Conservation (phyloP, 2,113 vertebrate genomes). For the Azemiops feae region DNA sequence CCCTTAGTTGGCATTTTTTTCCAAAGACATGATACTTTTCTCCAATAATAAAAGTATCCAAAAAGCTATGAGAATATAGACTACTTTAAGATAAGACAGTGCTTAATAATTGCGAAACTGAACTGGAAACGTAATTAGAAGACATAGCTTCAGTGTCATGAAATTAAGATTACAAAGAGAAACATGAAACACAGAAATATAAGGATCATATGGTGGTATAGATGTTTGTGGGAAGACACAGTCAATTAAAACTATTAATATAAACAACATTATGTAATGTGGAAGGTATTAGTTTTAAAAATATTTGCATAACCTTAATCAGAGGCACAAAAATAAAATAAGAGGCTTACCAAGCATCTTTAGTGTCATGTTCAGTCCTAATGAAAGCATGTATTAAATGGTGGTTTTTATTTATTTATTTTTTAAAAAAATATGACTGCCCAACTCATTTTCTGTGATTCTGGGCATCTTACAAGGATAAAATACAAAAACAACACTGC, state of each 20-base stretch:
- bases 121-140: background rate
- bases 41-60: background rate
- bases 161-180: background rate
- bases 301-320: background rate
- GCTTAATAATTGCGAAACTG: background rate
- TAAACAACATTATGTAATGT: background rate
- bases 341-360: background rate
- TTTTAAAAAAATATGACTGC: background rate
- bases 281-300: background rate
- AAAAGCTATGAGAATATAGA: background rate
- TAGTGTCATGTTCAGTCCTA: background rate
- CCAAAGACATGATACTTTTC: background rate
- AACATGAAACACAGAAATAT: background rate
- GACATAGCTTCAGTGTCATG: background rate
- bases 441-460: background rate
- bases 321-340: background rate
- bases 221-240: background rate
- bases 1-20: background rate
- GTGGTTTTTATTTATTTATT: background rate
- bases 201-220: background rate
- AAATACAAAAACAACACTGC: background rate
- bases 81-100: background rate
- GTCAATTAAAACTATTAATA: background rate
- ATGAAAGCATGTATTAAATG: background rate
- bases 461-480: background rate